Base-by-base conservation (phyloP, 2,113 vertebrate species). In the Ictidomys tridecemlineatus region DNA sequence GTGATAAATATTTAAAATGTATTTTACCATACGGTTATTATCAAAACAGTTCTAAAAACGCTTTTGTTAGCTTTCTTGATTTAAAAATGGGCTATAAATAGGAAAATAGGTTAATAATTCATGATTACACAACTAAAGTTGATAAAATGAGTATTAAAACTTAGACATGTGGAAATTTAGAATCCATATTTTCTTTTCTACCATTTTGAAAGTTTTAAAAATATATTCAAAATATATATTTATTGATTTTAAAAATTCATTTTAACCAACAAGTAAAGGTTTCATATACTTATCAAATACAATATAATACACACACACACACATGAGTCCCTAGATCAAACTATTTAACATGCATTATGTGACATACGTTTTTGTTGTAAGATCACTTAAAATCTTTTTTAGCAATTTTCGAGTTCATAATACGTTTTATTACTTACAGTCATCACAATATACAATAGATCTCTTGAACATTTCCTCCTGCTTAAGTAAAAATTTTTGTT, bases 101-200 rank as follows among this genome's bases (percentile, higher is more conserved):
- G 17, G 11, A 24, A 86, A 91, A 61, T 85, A 92, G 4, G 10
- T 77, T 79, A 87, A 18, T 77, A 65, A 45, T 24, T 73, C 32
- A 53, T 73, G 14, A 96, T 85, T 91, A 58, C 2, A 88, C n/a
- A 77, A 77, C 20, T 48, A 80, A 69, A 94, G 69, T 89, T 87
- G 11, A 30, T 92, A 34, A 93, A 45, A 28, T 45, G 48, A 18
- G 2, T 28, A 90, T 74, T 87, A 58, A 95, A 79, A 74, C 32
- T 18, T 84, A 86, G 11, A 11, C 48, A 12, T 56, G 5, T 79
- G 2, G 42, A 79, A 87, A 86, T 73, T 93, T 30, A 70, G 45
- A 28, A 26, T 37, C n/a, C 24, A 77, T 61, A 13, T 5, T 48
- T 48, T 92, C 12, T 73, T 48, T 85, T 51, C 65, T 85, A 0